Percentiles rank a stretch among this genome's conserved stretches.
phyloP scores from a whole-genome alignment of 2,113 vertebrate genomes.

The Tragelaphus imberbis region DNA sequence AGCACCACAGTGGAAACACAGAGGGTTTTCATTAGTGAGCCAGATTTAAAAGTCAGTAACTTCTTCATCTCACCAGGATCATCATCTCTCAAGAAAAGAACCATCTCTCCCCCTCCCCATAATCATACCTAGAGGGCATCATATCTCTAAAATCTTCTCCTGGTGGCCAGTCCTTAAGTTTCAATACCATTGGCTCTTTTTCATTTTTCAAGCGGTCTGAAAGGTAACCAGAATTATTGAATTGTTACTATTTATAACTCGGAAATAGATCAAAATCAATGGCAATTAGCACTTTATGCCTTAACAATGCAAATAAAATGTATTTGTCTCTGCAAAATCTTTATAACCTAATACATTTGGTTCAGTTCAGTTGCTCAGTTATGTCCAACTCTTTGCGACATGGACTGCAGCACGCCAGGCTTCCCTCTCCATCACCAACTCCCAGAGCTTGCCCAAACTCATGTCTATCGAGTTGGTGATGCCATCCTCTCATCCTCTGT shows the following conservation, averaged over 20 bases:
- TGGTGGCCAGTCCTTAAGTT: conserved; percentile 87
- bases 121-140: conserved; percentile 83
- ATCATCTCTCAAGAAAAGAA: not conserved
- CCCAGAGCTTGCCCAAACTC: not conserved
- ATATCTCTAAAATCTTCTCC: conserved; percentile 87
- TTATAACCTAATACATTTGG: not conserved
- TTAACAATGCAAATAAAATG: conserved; percentile 6
- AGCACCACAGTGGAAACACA: not conserved
- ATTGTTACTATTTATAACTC: not conserved
- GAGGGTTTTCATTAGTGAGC: not conserved
- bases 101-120: too few relatives aligned
- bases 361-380: not conserved
- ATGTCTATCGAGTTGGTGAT: not conserved
- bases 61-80: not conserved
- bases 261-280: not conserved
- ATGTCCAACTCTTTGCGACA: not conserved
- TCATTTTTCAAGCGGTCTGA: conserved; percentile 83
- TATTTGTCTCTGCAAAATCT: not conserved
- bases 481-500: not conserved
- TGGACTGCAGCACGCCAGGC: not conserved
- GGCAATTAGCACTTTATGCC: not conserved
- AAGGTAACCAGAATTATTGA: conserved; percentile 22
- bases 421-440: not conserved
- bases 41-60: not conserved
- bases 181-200: conserved; percentile 84